A percentile compares a stretch with the other conserved stretches of the same genome.
These are phyloP conservation scores for Phaethon lepturus DNA, from an alignment of 2,113 vertebrate species.

Conservation along the genomic window DNA sequence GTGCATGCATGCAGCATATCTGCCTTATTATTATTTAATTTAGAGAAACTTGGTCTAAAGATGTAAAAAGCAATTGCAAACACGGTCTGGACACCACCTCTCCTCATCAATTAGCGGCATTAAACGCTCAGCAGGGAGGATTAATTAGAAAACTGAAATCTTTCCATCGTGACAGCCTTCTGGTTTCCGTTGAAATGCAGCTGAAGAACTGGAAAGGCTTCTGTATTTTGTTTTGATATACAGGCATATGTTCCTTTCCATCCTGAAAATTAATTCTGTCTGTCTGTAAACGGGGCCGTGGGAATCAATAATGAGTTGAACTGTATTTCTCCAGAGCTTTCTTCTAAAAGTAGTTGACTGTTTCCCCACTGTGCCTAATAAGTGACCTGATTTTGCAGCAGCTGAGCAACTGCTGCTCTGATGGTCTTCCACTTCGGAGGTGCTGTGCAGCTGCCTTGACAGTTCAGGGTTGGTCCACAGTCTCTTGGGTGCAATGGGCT, in stretches of 20 bases:
- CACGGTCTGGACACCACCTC: not conserved
- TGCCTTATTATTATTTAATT: not conserved
- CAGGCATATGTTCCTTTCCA: conserved; percentile 51
- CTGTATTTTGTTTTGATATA: conserved; percentile 58
- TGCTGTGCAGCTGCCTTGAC: not conserved
- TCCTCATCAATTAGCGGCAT: conserved; percentile 13
- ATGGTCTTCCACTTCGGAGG: not conserved
- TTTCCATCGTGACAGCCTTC: conserved; percentile 28
- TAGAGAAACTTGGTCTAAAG: conserved; percentile 1
- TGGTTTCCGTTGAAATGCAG: conserved; percentile 44
- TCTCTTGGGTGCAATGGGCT: not conserved
- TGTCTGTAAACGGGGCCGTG: not conserved
- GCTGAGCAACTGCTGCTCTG: not conserved
- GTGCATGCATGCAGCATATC: not conserved
- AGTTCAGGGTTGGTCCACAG: not conserved
- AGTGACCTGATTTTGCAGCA: conserved; percentile 34
- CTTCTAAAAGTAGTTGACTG: not conserved
- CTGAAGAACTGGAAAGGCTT: conserved; percentile 30
- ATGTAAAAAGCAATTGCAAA: conserved; percentile 8
- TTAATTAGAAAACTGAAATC: conserved; percentile 44
- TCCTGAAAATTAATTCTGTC: conserved; percentile 49
- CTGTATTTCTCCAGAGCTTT: conserved; percentile 30
- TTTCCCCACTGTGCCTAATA: not conserved
- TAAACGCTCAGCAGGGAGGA: conserved; percentile 47
- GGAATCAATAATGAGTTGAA: conserved; percentile 44